phyloP scores from a whole-genome alignment of 2,797 vertebrate species.

The Anabacerthia variegaticeps region DNA sequence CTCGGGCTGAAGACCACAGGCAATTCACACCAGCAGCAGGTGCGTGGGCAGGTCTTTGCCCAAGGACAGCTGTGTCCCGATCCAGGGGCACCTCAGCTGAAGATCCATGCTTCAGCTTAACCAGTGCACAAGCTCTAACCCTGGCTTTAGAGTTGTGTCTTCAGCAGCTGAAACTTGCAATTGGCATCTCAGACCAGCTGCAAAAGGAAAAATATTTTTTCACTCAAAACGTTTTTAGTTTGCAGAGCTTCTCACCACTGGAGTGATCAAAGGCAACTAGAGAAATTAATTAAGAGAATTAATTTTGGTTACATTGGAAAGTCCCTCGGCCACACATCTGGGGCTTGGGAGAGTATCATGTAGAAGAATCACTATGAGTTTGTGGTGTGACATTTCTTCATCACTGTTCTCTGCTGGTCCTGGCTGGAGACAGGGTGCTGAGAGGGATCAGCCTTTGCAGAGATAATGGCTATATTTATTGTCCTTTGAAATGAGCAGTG shows the following conservation, averaged over 20 bases:
- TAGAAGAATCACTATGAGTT: not conserved
- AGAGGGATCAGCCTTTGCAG: not conserved
- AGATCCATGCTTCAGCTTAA: not conserved
- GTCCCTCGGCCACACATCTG: not conserved
- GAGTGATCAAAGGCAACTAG: not conserved
- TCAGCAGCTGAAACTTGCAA: not conserved
- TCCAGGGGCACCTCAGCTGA: not conserved
- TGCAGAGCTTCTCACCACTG: not conserved
- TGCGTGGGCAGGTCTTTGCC: not conserved
- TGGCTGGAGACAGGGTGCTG: not conserved
- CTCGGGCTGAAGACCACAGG: constrained; percentile 59
- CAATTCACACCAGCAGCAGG: constrained; percentile 73
- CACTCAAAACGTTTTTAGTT: not conserved
- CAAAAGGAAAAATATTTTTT: not conserved
- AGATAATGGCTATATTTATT: not conserved
- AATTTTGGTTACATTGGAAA: not conserved
- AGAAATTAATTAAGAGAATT: not conserved
- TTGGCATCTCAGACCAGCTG: not conserved
- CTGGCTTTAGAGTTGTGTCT: not conserved
- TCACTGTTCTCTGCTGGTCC: not conserved
- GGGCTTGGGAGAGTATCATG: not conserved
- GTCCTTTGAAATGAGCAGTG: not conserved
- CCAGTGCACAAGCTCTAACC: not conserved
- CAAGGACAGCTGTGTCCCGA: too few relatives aligned
- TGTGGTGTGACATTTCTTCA: not conserved